Conservation (phyloP, 2,888 invertebrate species). For the Erynnis tages region DNA sequence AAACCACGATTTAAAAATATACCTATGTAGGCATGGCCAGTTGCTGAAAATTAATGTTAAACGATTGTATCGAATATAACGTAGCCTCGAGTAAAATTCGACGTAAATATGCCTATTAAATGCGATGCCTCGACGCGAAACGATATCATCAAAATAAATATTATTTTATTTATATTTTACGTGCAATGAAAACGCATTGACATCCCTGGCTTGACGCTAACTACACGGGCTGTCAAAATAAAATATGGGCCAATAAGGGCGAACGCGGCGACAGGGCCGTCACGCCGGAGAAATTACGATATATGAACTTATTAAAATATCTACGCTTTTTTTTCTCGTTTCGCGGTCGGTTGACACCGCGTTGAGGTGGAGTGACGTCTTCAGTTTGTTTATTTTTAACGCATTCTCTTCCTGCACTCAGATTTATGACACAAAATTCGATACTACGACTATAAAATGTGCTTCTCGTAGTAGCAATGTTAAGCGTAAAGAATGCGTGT, state of each 20-base stretch:
- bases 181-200: constrained; percentile 31
- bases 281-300: constrained; percentile 68
- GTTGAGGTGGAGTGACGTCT: constrained; percentile 47
- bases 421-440: background rate
- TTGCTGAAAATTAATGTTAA: constrained; percentile 2
- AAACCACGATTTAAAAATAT: constrained; percentile 4
- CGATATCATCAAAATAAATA: constrained; percentile 22
- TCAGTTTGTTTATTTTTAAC: constrained; percentile 20
- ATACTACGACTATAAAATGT: background rate
- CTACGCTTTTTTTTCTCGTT: constrained; percentile 61
- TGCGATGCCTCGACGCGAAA: background rate
- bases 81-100: constrained; percentile 2
- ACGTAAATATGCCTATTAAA: constrained; percentile 10
- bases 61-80: background rate
- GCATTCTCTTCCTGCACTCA: constrained; percentile 20
- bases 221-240: constrained; percentile 70
- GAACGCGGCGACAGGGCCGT: constrained; percentile 69
- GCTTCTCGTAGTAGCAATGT: background rate
- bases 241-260: constrained; percentile 77
- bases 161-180: constrained; percentile 21
- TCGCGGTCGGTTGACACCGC: constrained; percentile 65
- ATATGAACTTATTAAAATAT: constrained; percentile 79
- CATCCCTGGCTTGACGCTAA: constrained; percentile 52
- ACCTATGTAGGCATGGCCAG: constrained; percentile 1
- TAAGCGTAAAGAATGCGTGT: no score